These are phyloP conservation scores for Psittacula cyanocephala DNA, from an alignment of 2,113 vertebrate genomes.

Conservation along the genomic window DNA sequence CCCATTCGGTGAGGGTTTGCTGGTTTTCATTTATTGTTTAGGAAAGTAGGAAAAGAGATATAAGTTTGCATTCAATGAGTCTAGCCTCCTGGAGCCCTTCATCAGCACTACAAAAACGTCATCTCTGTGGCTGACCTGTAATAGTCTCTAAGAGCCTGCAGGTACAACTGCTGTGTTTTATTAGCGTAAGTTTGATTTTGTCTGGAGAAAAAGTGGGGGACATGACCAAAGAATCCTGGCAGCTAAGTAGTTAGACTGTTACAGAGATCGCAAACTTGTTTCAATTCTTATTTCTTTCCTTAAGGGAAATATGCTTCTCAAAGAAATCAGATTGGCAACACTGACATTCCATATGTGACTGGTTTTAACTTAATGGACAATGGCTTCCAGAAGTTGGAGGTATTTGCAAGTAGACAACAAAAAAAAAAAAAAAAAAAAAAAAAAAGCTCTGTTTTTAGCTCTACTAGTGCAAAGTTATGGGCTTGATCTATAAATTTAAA, in stretches of 20 bases:
- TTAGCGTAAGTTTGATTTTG: background rate
- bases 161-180: background rate
- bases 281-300: background rate
- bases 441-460: background rate
- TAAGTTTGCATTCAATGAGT: background rate
- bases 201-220: background rate
- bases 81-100: background rate
- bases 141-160: background rate
- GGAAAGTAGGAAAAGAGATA: background rate
- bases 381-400: background rate
- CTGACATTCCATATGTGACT: background rate
- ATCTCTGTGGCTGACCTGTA: background rate
- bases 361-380: background rate
- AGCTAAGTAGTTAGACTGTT: background rate
- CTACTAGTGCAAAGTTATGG: background rate
- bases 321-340: background rate
- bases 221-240: background rate
- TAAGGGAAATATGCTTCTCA: background rate
- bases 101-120: background rate
- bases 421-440: background rate
- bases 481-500: background rate
- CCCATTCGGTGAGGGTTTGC: rapidly evolving
- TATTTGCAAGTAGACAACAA: background rate
- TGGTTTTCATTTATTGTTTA: background rate
- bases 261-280: background rate